These are phyloP conservation scores for Microplitis manilae DNA, from an alignment of 2,888 invertebrate species.

Conservation along the genomic window DNA sequence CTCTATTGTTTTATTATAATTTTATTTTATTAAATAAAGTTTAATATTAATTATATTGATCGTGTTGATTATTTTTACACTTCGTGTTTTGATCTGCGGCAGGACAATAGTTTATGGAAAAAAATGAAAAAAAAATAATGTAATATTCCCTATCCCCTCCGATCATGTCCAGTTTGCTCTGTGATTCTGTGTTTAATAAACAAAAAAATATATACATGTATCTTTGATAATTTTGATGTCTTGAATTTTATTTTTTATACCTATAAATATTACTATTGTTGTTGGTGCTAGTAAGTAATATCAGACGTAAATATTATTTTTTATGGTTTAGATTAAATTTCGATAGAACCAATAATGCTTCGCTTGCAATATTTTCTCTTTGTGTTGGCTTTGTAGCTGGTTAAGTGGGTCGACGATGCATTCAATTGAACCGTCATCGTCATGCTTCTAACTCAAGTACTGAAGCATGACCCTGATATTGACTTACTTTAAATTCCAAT, in stretches of 20 bases:
- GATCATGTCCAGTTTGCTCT: constrained; percentile 70
- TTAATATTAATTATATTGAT: no score
- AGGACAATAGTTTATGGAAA: constrained; percentile 29
- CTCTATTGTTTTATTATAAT: constrained; percentile 5
- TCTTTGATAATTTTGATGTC: constrained; percentile 58
- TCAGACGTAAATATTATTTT: background rate
- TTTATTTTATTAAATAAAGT: constrained; percentile 8
- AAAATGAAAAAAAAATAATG: constrained; percentile 48
- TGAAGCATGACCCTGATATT: constrained; percentile 26
- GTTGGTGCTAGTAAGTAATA: background rate
- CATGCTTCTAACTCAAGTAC: constrained; percentile 32
- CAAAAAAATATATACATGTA: constrained; percentile 55
- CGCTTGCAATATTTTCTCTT: constrained; percentile 16
- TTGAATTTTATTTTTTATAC: constrained; percentile 40
- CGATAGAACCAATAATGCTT: constrained; percentile 10
- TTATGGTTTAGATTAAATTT: background rate
- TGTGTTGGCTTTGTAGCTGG: constrained; percentile 20
- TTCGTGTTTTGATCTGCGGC: constrained; percentile 31
- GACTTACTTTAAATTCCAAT: constrained; percentile 14
- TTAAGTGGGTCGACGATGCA: constrained; percentile 46
- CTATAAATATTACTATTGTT: background rate
- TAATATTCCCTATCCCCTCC: constrained; percentile 63
- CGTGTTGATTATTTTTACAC: background rate
- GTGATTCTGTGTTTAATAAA: constrained; percentile 70
- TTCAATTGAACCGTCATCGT: constrained; percentile 51